phyloP scores from a whole-genome alignment of 2,888 invertebrate species.

The Blastobasis lacticolella region DNA sequence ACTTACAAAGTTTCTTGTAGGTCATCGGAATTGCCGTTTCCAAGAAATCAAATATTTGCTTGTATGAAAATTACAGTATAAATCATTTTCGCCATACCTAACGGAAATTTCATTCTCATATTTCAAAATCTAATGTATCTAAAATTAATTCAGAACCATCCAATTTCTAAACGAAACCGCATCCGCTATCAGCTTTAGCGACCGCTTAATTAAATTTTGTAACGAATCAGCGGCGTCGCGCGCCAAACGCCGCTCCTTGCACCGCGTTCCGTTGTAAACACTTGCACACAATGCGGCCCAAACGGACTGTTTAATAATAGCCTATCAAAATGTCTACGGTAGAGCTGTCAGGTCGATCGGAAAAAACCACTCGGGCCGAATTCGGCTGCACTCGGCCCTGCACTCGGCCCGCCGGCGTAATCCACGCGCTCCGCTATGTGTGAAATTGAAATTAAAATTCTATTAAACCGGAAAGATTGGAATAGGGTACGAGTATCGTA shows the following conservation, averaged over 20 bases:
- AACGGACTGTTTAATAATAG: conserved; percentile 65
- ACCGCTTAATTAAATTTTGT: too few relatives aligned
- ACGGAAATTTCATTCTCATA: too few relatives aligned
- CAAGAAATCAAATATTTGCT: too few relatives aligned
- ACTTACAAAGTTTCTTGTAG: too few relatives aligned
- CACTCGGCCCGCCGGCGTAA: conserved; percentile 34
- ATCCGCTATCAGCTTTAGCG: too few relatives aligned
- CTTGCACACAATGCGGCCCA: conserved; percentile 58
- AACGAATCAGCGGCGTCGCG: neutral
- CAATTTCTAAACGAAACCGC: too few relatives aligned
- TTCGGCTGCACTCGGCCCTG: too few relatives aligned
- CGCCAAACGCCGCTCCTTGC: neutral
- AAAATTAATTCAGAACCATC: too few relatives aligned
- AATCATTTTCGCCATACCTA: too few relatives aligned
- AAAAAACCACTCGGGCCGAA: conserved; percentile 46
- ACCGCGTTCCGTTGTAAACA: conserved; percentile 22
- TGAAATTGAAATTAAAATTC: conserved; percentile 70
- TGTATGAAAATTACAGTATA: too few relatives aligned
- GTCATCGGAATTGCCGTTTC: too few relatives aligned
- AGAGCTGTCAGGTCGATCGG: conserved; percentile 53
- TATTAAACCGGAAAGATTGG: conserved; percentile 53
- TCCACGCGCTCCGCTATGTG: conserved; percentile 51
- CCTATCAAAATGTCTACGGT: conserved; percentile 64
- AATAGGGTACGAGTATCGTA: conserved; percentile 26
- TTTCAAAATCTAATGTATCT: too few relatives aligned